A percentile compares a stretch with the other conserved stretches of the same genome.
Conservation (phyloP, 2,113 vertebrate species). For the Glaucidium brasilianum region DNA sequence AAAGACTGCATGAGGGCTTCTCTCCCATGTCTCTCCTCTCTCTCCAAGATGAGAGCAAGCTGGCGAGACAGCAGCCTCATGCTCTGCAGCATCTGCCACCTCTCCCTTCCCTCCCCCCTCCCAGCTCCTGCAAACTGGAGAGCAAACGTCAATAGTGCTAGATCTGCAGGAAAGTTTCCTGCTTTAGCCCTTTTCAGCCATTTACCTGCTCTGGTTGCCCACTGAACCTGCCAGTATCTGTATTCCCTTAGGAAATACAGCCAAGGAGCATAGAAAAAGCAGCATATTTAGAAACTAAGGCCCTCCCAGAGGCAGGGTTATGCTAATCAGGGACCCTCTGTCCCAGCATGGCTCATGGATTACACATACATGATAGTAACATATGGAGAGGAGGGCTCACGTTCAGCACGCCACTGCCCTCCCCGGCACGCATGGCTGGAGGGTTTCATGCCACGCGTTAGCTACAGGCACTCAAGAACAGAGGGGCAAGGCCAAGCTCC, state of each 20-base stretch:
- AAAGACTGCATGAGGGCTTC: background rate
- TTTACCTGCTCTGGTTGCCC: background rate
- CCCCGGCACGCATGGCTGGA: rapidly evolving
- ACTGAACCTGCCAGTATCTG: background rate
- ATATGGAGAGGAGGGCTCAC: background rate
- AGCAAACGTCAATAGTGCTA: background rate
- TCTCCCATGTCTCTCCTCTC: background rate
- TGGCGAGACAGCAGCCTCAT: background rate
- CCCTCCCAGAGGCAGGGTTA: conserved; percentile 23
- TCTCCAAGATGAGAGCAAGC: background rate
- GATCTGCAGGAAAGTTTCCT: background rate
- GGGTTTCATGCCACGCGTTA: rapidly evolving
- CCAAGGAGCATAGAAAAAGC: background rate
- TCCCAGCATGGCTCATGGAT: background rate
- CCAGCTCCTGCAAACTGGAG: background rate
- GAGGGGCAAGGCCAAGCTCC: background rate
- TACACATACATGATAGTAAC: background rate
- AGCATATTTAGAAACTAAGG: background rate
- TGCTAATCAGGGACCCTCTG: background rate
- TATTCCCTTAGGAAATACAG: background rate
- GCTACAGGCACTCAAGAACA: background rate
- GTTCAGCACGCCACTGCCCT: background rate
- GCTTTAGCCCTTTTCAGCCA: background rate
- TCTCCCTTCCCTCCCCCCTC: background rate
- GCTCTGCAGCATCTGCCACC: conserved; percentile 13